phyloP scores from a whole-genome alignment of 2,113 vertebrate genomes.

The Steatornis caripensis region DNA sequence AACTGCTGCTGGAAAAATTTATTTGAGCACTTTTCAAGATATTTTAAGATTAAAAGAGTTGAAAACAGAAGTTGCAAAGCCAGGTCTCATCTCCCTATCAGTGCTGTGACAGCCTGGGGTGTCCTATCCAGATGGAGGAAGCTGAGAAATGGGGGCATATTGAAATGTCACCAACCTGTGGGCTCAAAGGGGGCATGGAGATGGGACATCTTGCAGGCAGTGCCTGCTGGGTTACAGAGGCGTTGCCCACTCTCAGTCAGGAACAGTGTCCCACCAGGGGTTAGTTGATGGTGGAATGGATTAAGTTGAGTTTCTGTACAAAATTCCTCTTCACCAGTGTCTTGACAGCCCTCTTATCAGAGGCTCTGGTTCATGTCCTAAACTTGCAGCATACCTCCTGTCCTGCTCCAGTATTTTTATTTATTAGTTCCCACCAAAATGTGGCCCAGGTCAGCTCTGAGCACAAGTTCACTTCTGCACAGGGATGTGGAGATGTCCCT shows the following conservation, averaged over 20 bases:
- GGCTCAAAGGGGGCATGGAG: neutral
- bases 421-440: neutral
- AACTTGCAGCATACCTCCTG: neutral
- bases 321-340: neutral
- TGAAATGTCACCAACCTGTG: neutral
- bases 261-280: neutral
- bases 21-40: slow-evolving; percentile 10
- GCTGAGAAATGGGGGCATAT: neutral
- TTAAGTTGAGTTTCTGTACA: neutral
- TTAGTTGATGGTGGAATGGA: neutral
- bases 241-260: neutral
- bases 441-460: neutral
- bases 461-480: neutral
- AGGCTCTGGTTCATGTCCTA: neutral
- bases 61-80: slow-evolving; percentile 4
- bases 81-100: neutral
- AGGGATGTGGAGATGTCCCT: neutral
- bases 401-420: neutral
- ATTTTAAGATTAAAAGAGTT: neutral
- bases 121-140: neutral
- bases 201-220: neutral
- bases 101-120: neutral
- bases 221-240: accelerated
- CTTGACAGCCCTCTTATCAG: neutral
- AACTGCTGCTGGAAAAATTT: neutral